phyloP scores from a whole-genome alignment of 2,888 invertebrate genomes.

The Conistra vaccinii region DNA sequence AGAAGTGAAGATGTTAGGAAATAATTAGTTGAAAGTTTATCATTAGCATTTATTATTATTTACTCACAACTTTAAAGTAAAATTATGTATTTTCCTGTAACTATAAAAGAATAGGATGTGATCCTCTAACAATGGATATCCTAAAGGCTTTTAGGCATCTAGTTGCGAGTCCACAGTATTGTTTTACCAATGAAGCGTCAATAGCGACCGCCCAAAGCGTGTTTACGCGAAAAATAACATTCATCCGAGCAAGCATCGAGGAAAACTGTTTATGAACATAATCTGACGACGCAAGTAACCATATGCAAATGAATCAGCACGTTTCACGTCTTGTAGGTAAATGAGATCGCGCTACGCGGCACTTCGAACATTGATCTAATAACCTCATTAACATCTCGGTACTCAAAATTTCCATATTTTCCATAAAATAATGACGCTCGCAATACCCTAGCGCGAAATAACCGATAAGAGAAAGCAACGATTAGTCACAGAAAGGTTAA shows the following conservation, averaged over 20 bases:
- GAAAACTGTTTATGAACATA: conserved; percentile 60
- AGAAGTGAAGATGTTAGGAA: conserved; percentile 17
- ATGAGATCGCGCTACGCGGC: conserved; percentile 88
- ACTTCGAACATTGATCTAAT: conserved; percentile 87
- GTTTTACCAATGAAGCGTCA: conserved; percentile 33
- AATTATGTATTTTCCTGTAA: background rate
- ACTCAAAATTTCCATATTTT: conserved; percentile 72
- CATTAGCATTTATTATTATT: conserved; percentile 36
- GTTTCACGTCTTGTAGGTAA: conserved; percentile 84
- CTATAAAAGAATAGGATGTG: background rate
- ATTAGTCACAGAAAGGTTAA: conserved; percentile 88
- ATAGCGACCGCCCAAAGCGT: conserved; percentile 36
- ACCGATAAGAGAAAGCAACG: conserved; percentile 88
- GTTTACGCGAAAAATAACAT: conserved; percentile 64
- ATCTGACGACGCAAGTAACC: conserved; percentile 72
- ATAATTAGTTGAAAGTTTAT: conserved; percentile 34
- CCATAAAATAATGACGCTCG: conserved; percentile 71
- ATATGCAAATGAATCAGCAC: conserved; percentile 90
- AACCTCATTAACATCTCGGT: conserved; percentile 84
- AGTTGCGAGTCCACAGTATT: conserved; percentile 4
- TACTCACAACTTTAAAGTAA: conserved; percentile 31
- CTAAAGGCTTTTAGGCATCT: background rate
- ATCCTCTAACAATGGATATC: background rate
- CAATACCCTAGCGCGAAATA: conserved; percentile 77
- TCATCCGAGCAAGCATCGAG: conserved; percentile 34